These are phyloP conservation scores for fruit fly (Drosophila melanogaster) DNA, from an alignment of 1,140 invertebrate genomes.

Conservation along the genomic window DNA sequence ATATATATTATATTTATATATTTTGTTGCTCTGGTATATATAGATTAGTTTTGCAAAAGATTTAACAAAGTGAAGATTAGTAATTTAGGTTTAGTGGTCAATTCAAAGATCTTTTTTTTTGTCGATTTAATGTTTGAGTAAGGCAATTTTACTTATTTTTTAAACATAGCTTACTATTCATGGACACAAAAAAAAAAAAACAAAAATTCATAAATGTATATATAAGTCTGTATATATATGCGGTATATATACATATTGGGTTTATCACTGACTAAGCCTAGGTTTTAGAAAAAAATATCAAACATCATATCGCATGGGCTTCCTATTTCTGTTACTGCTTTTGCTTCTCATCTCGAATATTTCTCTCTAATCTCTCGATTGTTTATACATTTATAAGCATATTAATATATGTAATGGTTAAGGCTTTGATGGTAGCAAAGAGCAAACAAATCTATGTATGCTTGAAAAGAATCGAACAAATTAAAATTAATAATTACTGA, in stretches of 20 bases:
- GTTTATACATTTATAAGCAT: conserved; percentile 26
- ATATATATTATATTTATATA: conserved; percentile 33
- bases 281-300: conserved; percentile 69
- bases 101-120: conserved; percentile 35
- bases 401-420: conserved; percentile 52
- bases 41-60: conserved; percentile 55
- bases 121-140: conserved; percentile 47
- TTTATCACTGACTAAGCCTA: conserved; percentile 75
- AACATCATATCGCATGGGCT: conserved; percentile 68
- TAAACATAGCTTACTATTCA: conserved; percentile 53
- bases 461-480: conserved; percentile 53
- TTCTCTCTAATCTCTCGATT: conserved; percentile 21
- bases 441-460: conserved; percentile 39
- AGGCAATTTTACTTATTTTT: conserved; percentile 56
- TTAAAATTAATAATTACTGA: conserved; percentile 83
- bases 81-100: conserved; percentile 53
- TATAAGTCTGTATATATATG: conserved; percentile 20
- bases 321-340: conserved; percentile 16
- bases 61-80: conserved; percentile 58
- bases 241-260: conserved; percentile 20
- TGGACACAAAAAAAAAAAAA: conserved; percentile 55
- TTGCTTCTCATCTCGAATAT: conserved; percentile 19
- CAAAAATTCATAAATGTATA: conserved; percentile 46
- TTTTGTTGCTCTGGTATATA: conserved; percentile 34
- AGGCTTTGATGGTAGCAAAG: conserved; percentile 40